These are phyloP conservation scores for Agriopis aurantiaria DNA, from an alignment of 2,888 invertebrate species.

Conservation along the genomic window DNA sequence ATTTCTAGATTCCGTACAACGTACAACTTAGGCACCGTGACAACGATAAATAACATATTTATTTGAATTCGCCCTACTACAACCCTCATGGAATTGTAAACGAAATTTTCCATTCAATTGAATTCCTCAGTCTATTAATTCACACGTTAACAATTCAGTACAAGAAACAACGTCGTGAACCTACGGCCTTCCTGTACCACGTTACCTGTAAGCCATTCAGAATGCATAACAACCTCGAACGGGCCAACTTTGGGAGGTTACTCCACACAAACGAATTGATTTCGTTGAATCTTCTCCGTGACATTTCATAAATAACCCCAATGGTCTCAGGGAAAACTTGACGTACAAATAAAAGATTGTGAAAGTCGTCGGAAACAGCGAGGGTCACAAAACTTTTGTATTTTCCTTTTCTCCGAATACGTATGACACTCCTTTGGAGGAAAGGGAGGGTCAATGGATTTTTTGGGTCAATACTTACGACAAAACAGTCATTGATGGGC, in stretches of 20 bases:
- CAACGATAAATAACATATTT: no score
- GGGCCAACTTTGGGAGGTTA: slow-evolving; percentile 46
- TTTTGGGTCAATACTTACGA: slow-evolving; percentile 21
- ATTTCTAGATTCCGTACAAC: no score
- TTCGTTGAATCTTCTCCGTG: slow-evolving; percentile 12
- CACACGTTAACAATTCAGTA: slow-evolving; percentile 28
- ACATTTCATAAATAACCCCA: slow-evolving; percentile 40
- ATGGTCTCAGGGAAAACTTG: slow-evolving; percentile 32
- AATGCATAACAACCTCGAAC: slow-evolving; percentile 41
- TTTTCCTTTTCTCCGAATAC: slow-evolving; percentile 31
- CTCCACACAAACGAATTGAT: slow-evolving; percentile 32
- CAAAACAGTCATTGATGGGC: background rate
- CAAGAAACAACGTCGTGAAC: slow-evolving; percentile 21
- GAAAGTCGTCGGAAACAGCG: slow-evolving; percentile 32
- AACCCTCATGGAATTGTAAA: background rate
- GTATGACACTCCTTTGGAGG: slow-evolving; percentile 22
- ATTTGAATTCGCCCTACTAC: background rate
- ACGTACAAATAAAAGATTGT: slow-evolving; percentile 39
- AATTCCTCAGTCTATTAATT: slow-evolving; percentile 11
- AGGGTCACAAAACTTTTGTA: slow-evolving; percentile 32
- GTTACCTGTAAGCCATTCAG: slow-evolving; percentile 39
- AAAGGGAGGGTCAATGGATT: slow-evolving; percentile 17
- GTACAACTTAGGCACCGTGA: no score
- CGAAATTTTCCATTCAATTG: background rate
- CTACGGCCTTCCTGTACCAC: slow-evolving; percentile 18